Base-by-base conservation (phyloP, 2,797 vertebrate species). In the Triplophysa yarkandensis region DNA sequence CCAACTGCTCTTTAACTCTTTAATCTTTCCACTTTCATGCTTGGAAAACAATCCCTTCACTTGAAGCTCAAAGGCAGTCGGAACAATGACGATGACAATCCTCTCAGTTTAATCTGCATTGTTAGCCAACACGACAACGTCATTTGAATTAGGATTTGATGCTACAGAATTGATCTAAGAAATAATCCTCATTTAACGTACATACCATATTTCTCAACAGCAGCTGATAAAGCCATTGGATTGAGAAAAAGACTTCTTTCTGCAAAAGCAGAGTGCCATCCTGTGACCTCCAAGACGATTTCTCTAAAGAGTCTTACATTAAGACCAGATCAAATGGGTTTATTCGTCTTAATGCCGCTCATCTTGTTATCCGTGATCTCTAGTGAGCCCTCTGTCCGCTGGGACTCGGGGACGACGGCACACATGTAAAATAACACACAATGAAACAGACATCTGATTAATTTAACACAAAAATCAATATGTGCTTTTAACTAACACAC, bases 251-350 rank as follows among this genome's bases (percentile, higher is more conserved):
- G 17, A 16, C 52, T 23, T 4, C 41, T 36, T 27, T 57, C 21
- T 62, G 28, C 23, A 50, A 55, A 25, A 74, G 52, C 71, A 17
- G 10, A 21, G 54, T 17, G n/a, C 16, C 36, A 75, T 48, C 58
- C 50, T 57, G 34, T 55, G 60, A 65, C 71, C 43, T 74, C 19
- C 50, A 58, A 74, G 46, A 39, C 44, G 27, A 64, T 43, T 52
- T 4, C 46, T 30, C 57, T 67, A 83, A 81, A 87, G 82, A 85
- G 73, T 14, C 71, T 79, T 75, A 79, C 17, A 74, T 39, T 60
- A 84, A 50, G 65, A 80, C 69, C 52, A 80, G 80, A 79, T 70
- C 64, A 83, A 58, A 16, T 4, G 14, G 54, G 65, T 36, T 69
- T 78, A 28, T 27, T 25, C 17, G 21, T 71, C 80, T 79, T 72